These are phyloP conservation scores for Corythoichthys intestinalis DNA, from an alignment of 2,113 vertebrate genomes.

Conservation along the genomic window DNA sequence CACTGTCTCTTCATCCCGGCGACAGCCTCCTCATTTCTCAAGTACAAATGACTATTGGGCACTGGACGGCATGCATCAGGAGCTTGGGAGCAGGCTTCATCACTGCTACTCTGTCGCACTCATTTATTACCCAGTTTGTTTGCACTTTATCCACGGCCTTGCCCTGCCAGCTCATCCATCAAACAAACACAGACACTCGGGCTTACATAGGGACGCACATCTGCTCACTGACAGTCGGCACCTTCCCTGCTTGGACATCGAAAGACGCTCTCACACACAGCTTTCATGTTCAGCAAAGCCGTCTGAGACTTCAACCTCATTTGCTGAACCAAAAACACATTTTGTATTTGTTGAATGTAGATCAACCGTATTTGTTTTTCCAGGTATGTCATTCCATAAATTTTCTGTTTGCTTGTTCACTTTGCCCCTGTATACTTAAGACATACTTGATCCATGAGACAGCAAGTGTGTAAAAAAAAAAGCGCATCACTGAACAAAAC, in stretches of 20 bases:
- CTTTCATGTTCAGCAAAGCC: slow-evolving; percentile 22
- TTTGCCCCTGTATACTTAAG: slow-evolving; percentile 7
- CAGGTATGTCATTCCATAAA: slow-evolving; percentile 38
- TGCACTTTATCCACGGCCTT: slow-evolving; percentile 95
- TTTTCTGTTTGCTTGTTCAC: slow-evolving; percentile 20
- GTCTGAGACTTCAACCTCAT: slow-evolving; percentile 18
- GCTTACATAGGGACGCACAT: slow-evolving; percentile 59
- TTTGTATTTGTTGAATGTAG: neutral
- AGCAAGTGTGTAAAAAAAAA: slow-evolving; percentile 13
- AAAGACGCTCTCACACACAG: slow-evolving; percentile 18
- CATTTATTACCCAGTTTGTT: slow-evolving; percentile 95
- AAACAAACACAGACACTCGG: slow-evolving; percentile 53
- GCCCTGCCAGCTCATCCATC: slow-evolving; percentile 89
- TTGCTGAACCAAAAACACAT: slow-evolving; percentile 15
- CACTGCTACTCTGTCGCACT: slow-evolving; percentile 78
- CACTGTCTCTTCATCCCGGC: slow-evolving; percentile 74
- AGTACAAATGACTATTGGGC: slow-evolving; percentile 86
- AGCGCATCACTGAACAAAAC: slow-evolving; percentile 48
- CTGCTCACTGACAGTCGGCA: slow-evolving; percentile 55
- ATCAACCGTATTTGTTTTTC: slow-evolving; percentile 31
- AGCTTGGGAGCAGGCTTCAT: slow-evolving; percentile 77
- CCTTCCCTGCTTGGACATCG: slow-evolving; percentile 41
- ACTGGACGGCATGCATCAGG: slow-evolving; percentile 90
- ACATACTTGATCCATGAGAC: slow-evolving; percentile 29
- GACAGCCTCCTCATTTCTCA: slow-evolving; percentile 82